Conservation (phyloP, 2,888 invertebrate genomes). For the Maniola hyperantus region DNA sequence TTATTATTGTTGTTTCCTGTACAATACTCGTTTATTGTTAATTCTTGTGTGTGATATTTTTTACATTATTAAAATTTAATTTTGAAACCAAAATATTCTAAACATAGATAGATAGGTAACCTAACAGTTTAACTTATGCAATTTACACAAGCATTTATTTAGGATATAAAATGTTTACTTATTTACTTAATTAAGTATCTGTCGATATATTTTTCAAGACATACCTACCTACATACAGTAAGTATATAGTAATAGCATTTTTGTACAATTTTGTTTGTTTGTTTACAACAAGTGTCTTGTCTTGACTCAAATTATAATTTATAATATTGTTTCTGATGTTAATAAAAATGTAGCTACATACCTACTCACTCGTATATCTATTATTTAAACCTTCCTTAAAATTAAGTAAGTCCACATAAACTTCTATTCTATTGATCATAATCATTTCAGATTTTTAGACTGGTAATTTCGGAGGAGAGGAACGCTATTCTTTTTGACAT, state of each 20-base stretch:
- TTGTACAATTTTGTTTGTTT: too few relatives aligned
- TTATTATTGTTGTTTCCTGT: constrained; percentile 1
- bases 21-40: constrained; percentile 13
- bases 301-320: constrained; percentile 19
- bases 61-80: neutral
- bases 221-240: too few relatives aligned
- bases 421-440: too few relatives aligned
- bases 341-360: constrained; percentile 34
- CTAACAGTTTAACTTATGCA: neutral
- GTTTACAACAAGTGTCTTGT: constrained; percentile 40
- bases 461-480: too few relatives aligned
- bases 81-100: neutral
- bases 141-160: neutral
- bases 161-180: neutral
- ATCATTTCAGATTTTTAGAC: too few relatives aligned
- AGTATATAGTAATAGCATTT: too few relatives aligned
- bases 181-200: too few relatives aligned
- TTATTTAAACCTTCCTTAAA: too few relatives aligned
- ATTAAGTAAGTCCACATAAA: too few relatives aligned
- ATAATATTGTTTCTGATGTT: constrained; percentile 32
- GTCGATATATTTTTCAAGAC: too few relatives aligned
- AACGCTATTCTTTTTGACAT: too few relatives aligned
- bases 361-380: constrained; percentile 13
- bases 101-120: neutral
- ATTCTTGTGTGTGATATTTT: constrained; percentile 4